Percentiles rank a stretch among this genome's conserved stretches.
phyloP scores from a whole-genome alignment of 2,888 invertebrate species.

The Calliphora vomitoria region DNA sequence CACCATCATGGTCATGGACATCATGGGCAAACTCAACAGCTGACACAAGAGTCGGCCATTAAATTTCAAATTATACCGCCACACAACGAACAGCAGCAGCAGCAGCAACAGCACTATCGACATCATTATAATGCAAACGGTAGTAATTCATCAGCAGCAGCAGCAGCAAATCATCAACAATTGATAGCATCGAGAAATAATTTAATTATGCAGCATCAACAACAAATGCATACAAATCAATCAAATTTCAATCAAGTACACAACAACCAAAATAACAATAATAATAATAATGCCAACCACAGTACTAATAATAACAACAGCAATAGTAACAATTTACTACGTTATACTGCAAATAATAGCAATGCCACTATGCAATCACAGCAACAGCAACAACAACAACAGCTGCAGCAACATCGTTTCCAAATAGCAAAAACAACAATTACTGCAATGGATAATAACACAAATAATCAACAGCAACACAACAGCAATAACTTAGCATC shows the following conservation, averaged over 20 bases:
- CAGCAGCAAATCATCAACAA: conserved; percentile 72
- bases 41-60: conserved; percentile 82
- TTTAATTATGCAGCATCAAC: conserved; percentile 82
- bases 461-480: conserved; percentile 74
- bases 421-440: conserved; percentile 83
- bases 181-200: conserved; percentile 80
- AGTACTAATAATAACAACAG: conserved; percentile 69
- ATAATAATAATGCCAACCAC: conserved; percentile 77
- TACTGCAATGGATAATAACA: conserved; percentile 81
- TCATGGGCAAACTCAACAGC: conserved; percentile 80
- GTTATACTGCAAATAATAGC: conserved; percentile 75
- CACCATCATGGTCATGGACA: conserved; percentile 79
- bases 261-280: conserved; percentile 77
- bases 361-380: conserved; percentile 76
- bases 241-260: conserved; percentile 72
- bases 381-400: conserved; percentile 74
- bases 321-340: conserved; percentile 76
- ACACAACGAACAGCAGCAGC: conserved; percentile 79
- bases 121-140: conserved; percentile 71
- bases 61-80: conserved; percentile 84
- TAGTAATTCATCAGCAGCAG: conserved; percentile 64
- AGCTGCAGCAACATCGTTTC: conserved; percentile 77
- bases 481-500: conserved; percentile 68
- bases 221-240: conserved; percentile 76
- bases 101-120: conserved; percentile 79